These are phyloP conservation scores for Ceyx melanurus DNA, from an alignment of 2,113 vertebrate genomes.

Conservation along the genomic window DNA sequence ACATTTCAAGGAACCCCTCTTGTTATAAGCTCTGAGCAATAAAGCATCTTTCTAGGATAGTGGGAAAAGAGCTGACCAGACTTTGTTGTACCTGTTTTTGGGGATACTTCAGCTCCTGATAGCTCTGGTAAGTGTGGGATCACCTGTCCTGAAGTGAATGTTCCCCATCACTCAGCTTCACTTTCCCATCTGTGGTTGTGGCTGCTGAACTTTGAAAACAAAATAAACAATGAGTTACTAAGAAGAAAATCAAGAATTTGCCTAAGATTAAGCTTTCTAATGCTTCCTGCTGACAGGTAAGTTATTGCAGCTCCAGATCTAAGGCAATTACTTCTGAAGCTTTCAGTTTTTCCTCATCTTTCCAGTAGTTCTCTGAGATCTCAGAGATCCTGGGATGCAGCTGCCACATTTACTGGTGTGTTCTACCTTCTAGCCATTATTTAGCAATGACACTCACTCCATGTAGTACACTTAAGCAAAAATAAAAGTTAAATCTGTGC, in stretches of 20 bases:
- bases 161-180: rapidly evolving
- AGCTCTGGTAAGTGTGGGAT: not conserved
- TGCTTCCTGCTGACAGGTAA: not conserved
- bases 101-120: not conserved
- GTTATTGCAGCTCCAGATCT: not conserved
- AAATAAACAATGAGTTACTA: rapidly evolving
- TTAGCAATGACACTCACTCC: not conserved
- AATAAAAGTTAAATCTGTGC: not conserved
- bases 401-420: rapidly evolving
- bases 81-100: rapidly evolving
- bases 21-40: not conserved
- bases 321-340: not conserved
- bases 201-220: not conserved
- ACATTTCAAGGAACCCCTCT: not conserved
- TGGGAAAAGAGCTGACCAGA: not conserved
- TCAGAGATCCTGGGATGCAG: not conserved
- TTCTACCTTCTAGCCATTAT: not conserved
- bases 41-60: not conserved
- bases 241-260: not conserved
- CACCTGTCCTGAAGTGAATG: rapidly evolving
- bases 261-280: not conserved
- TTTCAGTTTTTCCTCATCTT: not conserved
- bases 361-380: too few relatives aligned
- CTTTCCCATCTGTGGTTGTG: not conserved
- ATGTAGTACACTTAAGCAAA: not conserved